Evolutionary conservation across 2,888 invertebrate species (phyloP).

Genomic region (Diogma glabrata): DNA sequence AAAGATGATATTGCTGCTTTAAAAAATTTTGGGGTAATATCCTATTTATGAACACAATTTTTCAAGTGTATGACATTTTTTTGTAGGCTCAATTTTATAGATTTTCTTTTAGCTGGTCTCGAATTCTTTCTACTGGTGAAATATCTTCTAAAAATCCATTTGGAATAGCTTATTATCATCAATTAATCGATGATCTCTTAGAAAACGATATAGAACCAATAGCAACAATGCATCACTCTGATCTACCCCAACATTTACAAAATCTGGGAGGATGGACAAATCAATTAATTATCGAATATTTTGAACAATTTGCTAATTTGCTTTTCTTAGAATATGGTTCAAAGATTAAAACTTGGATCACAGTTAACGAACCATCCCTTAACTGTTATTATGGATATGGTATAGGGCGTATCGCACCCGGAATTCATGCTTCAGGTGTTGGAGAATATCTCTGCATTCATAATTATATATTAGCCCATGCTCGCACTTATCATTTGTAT

Average conservation of each 20-base stretch:
- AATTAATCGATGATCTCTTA: slow-evolving; percentile 46
- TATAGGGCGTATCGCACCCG: slow-evolving; percentile 20
- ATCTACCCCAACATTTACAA: slow-evolving; percentile 42
- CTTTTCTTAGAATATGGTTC: slow-evolving; percentile 38
- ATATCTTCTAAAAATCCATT: slow-evolving; percentile 41
- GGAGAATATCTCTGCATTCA: slow-evolving; percentile 41
- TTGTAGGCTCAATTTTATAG: slow-evolving; percentile 39
- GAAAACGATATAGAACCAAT: slow-evolving; percentile 48
- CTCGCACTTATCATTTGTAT: slow-evolving; percentile 36
- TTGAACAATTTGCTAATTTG: slow-evolving; percentile 39
- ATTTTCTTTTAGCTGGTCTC: slow-evolving; percentile 14
- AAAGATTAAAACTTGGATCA: slow-evolving; percentile 44
- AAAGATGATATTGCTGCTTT: slow-evolving; percentile 41
- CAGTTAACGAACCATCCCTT: slow-evolving; percentile 44
- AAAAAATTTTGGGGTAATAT: slow-evolving; percentile 37
- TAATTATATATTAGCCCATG: slow-evolving; percentile 42
- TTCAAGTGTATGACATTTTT: slow-evolving; percentile 50
- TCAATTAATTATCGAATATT: slow-evolving; percentile 37
- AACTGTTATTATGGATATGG: slow-evolving; percentile 40
- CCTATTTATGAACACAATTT: too few relatives aligned
- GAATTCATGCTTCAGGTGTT: slow-evolving; percentile 34
- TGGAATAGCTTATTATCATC: slow-evolving; percentile 32
- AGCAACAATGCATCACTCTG: slow-evolving; percentile 45
- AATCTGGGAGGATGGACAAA: slow-evolving; percentile 43
- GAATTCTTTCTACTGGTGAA: slow-evolving; percentile 47